Conservation (phyloP, 2,888 invertebrate genomes). For the Hymenopus coronatus region DNA sequence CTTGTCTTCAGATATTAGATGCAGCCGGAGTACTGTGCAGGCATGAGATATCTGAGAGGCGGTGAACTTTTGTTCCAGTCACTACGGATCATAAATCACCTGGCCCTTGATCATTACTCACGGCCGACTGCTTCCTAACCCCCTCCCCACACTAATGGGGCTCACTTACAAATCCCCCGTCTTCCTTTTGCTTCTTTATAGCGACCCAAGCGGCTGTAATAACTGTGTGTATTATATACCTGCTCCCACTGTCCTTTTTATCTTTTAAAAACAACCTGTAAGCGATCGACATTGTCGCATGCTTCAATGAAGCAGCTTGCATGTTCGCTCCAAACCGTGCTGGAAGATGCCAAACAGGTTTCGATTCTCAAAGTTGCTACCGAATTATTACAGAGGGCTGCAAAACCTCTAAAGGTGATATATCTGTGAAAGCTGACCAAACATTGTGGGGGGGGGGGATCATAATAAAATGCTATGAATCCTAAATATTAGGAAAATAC, state of each 20-base stretch:
- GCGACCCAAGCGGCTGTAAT: neutral
- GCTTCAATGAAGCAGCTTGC: neutral
- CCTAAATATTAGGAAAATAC: no score
- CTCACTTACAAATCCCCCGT: neutral
- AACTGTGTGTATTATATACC: neutral
- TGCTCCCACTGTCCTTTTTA: neutral
- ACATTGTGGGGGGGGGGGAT: no score
- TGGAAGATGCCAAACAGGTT: no score
- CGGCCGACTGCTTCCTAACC: neutral
- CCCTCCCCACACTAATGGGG: neutral
- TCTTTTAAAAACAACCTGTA: neutral
- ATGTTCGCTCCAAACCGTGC: no score
- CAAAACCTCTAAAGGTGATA: no score
- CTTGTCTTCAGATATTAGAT: neutral
- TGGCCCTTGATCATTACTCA: slow-evolving; percentile 13
- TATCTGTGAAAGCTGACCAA: no score
- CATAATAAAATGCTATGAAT: no score
- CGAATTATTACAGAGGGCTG: no score
- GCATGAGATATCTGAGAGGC: slow-evolving; percentile 4
- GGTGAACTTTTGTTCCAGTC: slow-evolving; percentile 17
- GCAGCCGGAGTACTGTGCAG: neutral
- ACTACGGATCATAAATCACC: slow-evolving; percentile 1
- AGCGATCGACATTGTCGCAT: neutral
- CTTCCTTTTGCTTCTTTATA: neutral
- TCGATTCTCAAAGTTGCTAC: no score